phyloP scores from a whole-genome alignment of 2,888 invertebrate genomes.

The Hedychridium roseum region DNA sequence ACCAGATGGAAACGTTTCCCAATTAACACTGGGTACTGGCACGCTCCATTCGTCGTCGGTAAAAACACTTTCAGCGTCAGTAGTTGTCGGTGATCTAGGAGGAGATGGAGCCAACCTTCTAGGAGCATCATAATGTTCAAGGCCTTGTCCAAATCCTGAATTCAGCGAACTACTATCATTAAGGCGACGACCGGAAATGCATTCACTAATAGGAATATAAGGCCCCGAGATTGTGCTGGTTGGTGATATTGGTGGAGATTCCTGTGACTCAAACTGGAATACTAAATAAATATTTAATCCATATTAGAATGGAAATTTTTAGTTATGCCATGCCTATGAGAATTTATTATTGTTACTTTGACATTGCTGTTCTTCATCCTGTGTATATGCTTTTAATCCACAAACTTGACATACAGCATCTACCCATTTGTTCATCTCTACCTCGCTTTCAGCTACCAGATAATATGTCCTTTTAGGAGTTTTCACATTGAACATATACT shows the following conservation, averaged over 20 bases:
- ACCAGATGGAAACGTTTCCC: slow-evolving; percentile 64
- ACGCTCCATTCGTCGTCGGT: slow-evolving; percentile 75
- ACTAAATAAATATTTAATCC: slow-evolving; percentile 36
- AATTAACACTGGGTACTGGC: slow-evolving; percentile 66
- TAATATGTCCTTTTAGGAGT: slow-evolving; percentile 91
- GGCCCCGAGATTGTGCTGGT: slow-evolving; percentile 76
- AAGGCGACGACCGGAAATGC: slow-evolving; percentile 80
- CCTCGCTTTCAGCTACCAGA: slow-evolving; percentile 89
- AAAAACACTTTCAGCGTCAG: slow-evolving; percentile 73
- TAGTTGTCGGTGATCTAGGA: slow-evolving; percentile 71
- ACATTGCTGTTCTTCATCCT: slow-evolving; percentile 65
- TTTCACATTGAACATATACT: slow-evolving; percentile 88
- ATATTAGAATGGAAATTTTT: background rate
- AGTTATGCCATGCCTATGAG: background rate
- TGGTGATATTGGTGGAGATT: slow-evolving; percentile 72
- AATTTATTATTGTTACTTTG: no score
- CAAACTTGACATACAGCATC: slow-evolving; percentile 93
- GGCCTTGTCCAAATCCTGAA: slow-evolving; percentile 49
- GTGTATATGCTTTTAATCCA: slow-evolving; percentile 78
- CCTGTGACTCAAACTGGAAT: slow-evolving; percentile 61
- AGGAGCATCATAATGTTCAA: slow-evolving; percentile 56
- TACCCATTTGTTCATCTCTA: slow-evolving; percentile 96
- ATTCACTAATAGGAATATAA: slow-evolving; percentile 92
- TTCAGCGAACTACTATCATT: slow-evolving; percentile 59
- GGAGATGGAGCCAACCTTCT: slow-evolving; percentile 57